Evolutionary conservation across 2,888 invertebrate species (phyloP).

Genomic region (Oscheius onirici): DNA sequence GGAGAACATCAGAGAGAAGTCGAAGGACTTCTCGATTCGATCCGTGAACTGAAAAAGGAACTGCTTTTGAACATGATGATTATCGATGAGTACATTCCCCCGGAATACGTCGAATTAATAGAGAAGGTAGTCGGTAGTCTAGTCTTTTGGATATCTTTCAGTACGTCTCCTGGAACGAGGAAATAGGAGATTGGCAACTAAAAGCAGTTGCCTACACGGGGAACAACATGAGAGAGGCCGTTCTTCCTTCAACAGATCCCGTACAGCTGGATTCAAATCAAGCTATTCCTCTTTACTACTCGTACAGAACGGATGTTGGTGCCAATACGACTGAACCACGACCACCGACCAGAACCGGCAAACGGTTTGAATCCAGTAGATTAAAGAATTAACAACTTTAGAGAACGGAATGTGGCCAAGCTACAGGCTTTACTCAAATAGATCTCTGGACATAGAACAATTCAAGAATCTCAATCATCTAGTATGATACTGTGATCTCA

Average conservation of each 20-base stretch:
- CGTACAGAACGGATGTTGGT: conserved; percentile 48
- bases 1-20: conserved; percentile 95
- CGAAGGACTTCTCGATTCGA: conserved; percentile 92
- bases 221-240: conserved; percentile 86
- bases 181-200: conserved; percentile 97
- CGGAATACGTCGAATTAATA: conserved; percentile 83
- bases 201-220: conserved; percentile 98
- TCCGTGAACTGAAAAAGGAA: conserved; percentile 88
- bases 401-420: conserved; percentile 61
- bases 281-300: conserved; percentile 46
- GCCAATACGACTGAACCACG: conserved; percentile 34
- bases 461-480: background rate
- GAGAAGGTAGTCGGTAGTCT: conserved; percentile 48
- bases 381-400: conserved; percentile 37
- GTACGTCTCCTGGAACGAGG: conserved; percentile 96
- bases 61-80: conserved; percentile 89
- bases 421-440: conserved; percentile 70
- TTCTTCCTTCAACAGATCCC: conserved; percentile 35
- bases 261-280: conserved; percentile 43
- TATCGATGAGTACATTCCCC: conserved; percentile 90
- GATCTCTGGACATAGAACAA: conserved; percentile 68
- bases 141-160: conserved; percentile 1
- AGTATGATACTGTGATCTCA: conserved; percentile 16
- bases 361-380: conserved; percentile 37
- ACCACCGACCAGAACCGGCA: conserved; percentile 38